These are phyloP conservation scores for Adelognathus sp. DNA, from an alignment of 2,888 invertebrate genomes.

Conservation along the genomic window DNA sequence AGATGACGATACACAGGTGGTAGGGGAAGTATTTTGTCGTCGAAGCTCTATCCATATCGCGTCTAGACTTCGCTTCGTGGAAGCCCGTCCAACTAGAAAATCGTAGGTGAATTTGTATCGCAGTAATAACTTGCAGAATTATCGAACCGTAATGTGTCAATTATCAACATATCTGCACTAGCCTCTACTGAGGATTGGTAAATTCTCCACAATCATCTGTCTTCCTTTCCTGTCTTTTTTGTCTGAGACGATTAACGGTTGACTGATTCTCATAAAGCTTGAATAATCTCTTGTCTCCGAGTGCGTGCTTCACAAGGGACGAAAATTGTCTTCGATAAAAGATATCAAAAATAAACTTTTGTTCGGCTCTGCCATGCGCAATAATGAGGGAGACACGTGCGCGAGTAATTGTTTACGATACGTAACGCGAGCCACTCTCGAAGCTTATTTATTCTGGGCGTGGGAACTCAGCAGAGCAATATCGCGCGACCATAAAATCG, in stretches of 20 bases:
- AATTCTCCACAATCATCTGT: too few species aligned
- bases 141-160: too few species aligned
- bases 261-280: too few species aligned
- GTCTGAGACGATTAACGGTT: too few species aligned
- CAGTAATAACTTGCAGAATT: too few species aligned
- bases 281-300: too few species aligned
- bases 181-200: too few species aligned
- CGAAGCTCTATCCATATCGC: background rate
- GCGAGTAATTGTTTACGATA: conserved; percentile 27
- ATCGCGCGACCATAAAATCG: background rate
- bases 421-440: background rate
- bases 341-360: background rate
- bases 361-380: background rate
- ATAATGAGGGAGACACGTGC: background rate
- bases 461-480: background rate
- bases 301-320: too few species aligned
- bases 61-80: conserved; percentile 1
- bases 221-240: too few species aligned
- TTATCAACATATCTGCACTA: too few species aligned
- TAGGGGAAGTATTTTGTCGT: background rate
- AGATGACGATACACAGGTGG: conserved; percentile 11
- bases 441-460: conserved; percentile 7
- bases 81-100: background rate
- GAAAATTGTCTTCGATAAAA: background rate
- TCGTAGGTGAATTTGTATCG: background rate